A percentile compares a stretch with the other conserved stretches of the same genome.
Conservation (phyloP, 2,113 vertebrate genomes). For the Callipepla squamata region DNA sequence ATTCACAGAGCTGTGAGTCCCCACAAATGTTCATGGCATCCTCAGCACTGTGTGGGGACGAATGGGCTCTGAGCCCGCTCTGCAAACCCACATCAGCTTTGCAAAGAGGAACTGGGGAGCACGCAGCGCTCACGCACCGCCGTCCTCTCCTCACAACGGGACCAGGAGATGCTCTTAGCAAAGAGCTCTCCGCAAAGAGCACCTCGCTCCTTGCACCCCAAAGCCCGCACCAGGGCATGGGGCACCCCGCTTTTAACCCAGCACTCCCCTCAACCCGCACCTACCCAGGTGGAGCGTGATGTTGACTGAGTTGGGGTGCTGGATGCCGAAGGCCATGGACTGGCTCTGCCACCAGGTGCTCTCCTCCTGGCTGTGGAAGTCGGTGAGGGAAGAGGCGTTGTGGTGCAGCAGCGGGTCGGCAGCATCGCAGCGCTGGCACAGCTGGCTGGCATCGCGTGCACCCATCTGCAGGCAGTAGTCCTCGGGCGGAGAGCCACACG, state of each 20-base stretch:
- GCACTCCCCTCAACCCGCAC: rapidly evolving
- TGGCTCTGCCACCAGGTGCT: slow-evolving; percentile 98
- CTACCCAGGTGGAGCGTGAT: slow-evolving; percentile 90
- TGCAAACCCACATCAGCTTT: rapidly evolving
- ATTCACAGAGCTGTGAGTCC: background rate
- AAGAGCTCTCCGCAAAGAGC: rapidly evolving
- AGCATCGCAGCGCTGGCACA: slow-evolving; percentile 86
- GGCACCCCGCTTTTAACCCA: background rate
- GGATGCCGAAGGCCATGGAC: slow-evolving; percentile 91
- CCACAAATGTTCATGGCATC: rapidly evolving
- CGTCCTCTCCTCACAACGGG: background rate
- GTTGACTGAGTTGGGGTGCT: slow-evolving; percentile 90
- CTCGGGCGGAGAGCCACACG: slow-evolving; percentile 87
- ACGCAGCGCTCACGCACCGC: rapidly evolving
- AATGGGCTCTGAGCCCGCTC: background rate
- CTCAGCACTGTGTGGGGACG: background rate
- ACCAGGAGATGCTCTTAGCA: rapidly evolving
- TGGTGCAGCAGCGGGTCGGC: slow-evolving; percentile 77
- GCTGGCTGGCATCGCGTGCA: slow-evolving; percentile 67
- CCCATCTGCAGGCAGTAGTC: slow-evolving; percentile 92
- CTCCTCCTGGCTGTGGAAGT: slow-evolving; percentile 92
- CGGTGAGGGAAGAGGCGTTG: slow-evolving; percentile 86
- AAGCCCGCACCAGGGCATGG: background rate
- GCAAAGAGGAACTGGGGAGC: background rate
- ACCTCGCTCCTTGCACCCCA: background rate